Evolutionary conservation across 2,888 invertebrate species (phyloP), one percentile per base, ranked within the genome.

Genomic region (Euplexia lucipara): DNA sequence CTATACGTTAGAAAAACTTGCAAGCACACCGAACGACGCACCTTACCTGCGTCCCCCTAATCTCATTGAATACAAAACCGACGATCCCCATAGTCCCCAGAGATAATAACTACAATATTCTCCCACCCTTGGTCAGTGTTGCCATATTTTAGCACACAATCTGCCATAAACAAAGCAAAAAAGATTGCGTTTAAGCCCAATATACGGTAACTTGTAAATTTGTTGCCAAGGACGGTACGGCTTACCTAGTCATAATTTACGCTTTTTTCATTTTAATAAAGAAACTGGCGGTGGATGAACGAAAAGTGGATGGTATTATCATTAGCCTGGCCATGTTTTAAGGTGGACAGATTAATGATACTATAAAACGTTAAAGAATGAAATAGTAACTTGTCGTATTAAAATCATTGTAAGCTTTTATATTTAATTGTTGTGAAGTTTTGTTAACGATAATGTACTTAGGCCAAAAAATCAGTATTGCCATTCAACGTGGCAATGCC

Each of bases 221-320:
- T 72, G 39, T 71, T 37, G 20, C 45, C 39, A 59, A 60, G 65
- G 71, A 52, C 64, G 71, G 48, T 2, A 20, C 14, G 53, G 58
- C 66, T 77, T 74, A 74, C 78, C 73, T 60, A 57, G 73, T 77
- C 73, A 74, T 74, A 77, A 74, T 77, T 74, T 74, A 77, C 66
- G 32, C 42, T 48, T 72, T n/a, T 76, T 77, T 72, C 77, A 66
- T 74, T 74, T 74, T 74, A 74, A 71, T 74, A 77, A 66, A 74
- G 66, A 65, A 65, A 48, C 47, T n/a, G 35, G 49, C 37, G 63
- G 57, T 30, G 26, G 71, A 52, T 70, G 44, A n/a, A 32, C 49
- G 32, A 58, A 70, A 70, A 42, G 63, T 52, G 70, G 70, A 75
- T 62, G 48, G 44, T 52, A 35, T 62, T 75, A 39, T 37, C 57